These are phyloP conservation scores for Artibeus lituratus DNA, from an alignment of 2,797 vertebrate genomes.

Conservation along the genomic window DNA sequence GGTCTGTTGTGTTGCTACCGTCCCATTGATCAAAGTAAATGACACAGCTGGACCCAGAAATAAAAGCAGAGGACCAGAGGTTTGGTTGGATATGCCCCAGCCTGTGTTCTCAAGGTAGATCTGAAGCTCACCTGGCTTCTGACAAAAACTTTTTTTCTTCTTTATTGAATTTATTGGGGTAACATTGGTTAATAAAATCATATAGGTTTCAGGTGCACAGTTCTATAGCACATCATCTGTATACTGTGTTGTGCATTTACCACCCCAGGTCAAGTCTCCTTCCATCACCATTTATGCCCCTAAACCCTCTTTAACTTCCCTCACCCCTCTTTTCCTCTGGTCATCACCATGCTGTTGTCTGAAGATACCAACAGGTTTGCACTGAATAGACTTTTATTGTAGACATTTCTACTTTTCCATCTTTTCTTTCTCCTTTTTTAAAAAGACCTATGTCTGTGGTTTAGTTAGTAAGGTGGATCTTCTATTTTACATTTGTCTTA, in stretches of 20 bases:
- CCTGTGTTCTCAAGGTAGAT: neutral
- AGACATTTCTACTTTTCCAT: neutral
- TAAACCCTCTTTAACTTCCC: neutral
- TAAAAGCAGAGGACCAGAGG: neutral
- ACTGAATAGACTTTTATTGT: neutral
- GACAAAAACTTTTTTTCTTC: neutral
- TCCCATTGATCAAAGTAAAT: neutral
- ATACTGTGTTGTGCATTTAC: neutral
- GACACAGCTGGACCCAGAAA: neutral
- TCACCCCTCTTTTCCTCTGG: neutral
- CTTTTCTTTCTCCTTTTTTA: neutral
- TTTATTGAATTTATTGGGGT: too few relatives aligned
- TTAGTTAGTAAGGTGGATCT: neutral
- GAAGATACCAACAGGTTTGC: neutral
- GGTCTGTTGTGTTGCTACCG: neutral
- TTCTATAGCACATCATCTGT: neutral
- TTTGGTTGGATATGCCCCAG: fast-evolving
- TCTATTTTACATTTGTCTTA: neutral
- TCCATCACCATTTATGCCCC: neutral
- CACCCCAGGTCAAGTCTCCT: neutral
- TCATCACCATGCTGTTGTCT: neutral
- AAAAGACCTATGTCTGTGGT: neutral
- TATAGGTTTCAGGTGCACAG: neutral
- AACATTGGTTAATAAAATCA: neutral
- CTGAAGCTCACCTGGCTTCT: neutral